Base-by-base conservation (phyloP, 2,113 vertebrate genomes). In the Tringa solitaria region DNA sequence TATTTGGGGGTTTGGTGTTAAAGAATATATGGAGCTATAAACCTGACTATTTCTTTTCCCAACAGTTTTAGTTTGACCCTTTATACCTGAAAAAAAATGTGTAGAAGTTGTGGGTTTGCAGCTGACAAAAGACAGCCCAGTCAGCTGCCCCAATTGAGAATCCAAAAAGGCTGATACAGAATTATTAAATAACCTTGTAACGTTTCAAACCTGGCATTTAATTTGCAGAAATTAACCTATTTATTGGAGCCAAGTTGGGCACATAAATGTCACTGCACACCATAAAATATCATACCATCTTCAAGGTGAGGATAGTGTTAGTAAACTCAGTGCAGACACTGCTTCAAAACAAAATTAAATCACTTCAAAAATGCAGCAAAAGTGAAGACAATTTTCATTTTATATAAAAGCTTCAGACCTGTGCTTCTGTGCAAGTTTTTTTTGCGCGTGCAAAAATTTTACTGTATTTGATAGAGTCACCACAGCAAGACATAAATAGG, bases 151-250 rank as follows among this genome's bases (percentile, higher is more conserved):
- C 86, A 39, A 4, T 0, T 50, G 61, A 85, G 84, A 96, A 85
- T 90, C 46, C 24, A 95, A 93, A 89, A 89, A 90, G 41, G 79
- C 82, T 4, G 0, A n/a, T 19, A 27, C 39, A 48, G 30, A 59
- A 84, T 79, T 80, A 96, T 81, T 93, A 56, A 92, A 88, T 94
- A 50, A 46, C 87, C 73, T 91, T 51, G 21, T 77, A 89, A 8
- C 46, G 21, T 88, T 94, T 96, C 95, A 93, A 95, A 95, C 51
- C 46, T 96, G 94, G 92, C 96, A 96, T 97, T 97, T 97, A 94
- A 97, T 97, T 97, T 97, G 88, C 24, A 39, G 83, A 97, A 96
- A 96, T 92, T 95, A 96, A 74, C 95, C 93, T 96, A 69, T 83
- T 94, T 96, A 97, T 90, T 96, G 70, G 88, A 95, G 93, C 92